Evolutionary conservation across 2,113 vertebrate species (phyloP).

Genomic region (Malurus elegans): DNA sequence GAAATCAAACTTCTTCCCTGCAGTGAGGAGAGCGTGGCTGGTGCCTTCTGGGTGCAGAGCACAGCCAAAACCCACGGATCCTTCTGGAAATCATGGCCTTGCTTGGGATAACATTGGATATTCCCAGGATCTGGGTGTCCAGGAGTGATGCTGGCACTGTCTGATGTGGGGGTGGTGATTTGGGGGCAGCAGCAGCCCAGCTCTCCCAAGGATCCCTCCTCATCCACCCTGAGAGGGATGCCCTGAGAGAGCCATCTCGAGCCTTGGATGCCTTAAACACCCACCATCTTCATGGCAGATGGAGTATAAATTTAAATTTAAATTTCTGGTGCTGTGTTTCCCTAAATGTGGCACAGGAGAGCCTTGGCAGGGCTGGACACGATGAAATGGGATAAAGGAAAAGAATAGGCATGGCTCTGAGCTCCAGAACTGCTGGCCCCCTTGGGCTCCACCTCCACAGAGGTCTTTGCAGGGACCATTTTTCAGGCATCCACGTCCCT

Average conservation of each 20-base stretch:
- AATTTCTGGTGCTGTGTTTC: not conserved
- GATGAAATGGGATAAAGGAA: not conserved
- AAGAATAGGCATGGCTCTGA: not conserved
- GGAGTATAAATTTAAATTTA: not conserved
- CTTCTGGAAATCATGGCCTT: not conserved
- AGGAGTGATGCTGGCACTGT: not conserved
- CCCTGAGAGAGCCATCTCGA: fast-evolving
- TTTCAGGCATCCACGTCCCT: not conserved
- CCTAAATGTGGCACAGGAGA: not conserved
- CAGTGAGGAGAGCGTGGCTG: fast-evolving
- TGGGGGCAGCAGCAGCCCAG: not conserved
- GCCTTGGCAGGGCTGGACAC: not conserved
- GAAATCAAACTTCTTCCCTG: not conserved
- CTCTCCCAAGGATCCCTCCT: not conserved
- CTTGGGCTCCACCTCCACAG: not conserved
- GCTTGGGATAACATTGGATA: not conserved
- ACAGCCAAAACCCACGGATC: not conserved
- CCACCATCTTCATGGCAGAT: not conserved
- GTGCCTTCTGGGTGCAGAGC: not conserved
- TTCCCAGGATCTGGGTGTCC: not conserved
- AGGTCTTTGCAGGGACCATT: not conserved
- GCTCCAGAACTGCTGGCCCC: not conserved
- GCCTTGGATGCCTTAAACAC: not conserved
- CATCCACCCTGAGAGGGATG: fast-evolving
- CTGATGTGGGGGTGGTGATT: not conserved